Evolutionary conservation across 2,113 vertebrate species (phyloP), one percentile per base, ranked within the genome.

Genomic region (Gopherus flavomarginatus): DNA sequence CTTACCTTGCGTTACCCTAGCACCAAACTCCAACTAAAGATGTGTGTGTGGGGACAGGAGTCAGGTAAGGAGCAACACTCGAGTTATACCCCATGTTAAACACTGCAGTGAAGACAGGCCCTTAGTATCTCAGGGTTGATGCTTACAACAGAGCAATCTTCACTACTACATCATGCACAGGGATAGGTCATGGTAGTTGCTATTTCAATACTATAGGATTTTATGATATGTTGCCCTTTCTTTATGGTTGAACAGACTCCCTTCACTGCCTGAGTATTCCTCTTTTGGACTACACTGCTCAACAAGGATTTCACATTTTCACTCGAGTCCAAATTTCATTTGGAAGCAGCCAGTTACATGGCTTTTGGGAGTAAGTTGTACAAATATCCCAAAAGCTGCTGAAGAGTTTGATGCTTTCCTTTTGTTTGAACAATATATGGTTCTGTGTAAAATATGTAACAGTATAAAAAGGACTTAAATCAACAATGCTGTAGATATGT

Each of bases 361-460:
- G 44, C 53, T 50, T 90, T 59, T 77, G 24, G 13, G 54, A 11
- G 4, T 3, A 38, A 93, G 29, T 77, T 94, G 77, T 0, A 24
- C 1, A 31, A 92, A 11, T 77, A 81, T 50, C 35, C 9, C 49
- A 52, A 49, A 87, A 59, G 4, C 14, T 83, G 11, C 13, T 62
- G 24, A 69, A 82, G 2, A 81, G 5, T 12, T 11, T 59, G 4
- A 4, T 78, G 8, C 42, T 85, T 69, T 21, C 4, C 29, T 75
- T 54, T 0, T 1, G 12, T 89, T 91, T 81, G 75, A 90, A 85
- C 1, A 11, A 62, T 16, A 88, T 84, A 38, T 79, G 22, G 5
- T 77, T 75, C 75, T 42, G 31, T 47, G 12, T 7, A 52, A 88
- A 7, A 0, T 1, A 62, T 10, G 2, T 6, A 17, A 65, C 10